phyloP scores from a whole-genome alignment of 2,113 vertebrate species.

The Athene cunicularia region DNA sequence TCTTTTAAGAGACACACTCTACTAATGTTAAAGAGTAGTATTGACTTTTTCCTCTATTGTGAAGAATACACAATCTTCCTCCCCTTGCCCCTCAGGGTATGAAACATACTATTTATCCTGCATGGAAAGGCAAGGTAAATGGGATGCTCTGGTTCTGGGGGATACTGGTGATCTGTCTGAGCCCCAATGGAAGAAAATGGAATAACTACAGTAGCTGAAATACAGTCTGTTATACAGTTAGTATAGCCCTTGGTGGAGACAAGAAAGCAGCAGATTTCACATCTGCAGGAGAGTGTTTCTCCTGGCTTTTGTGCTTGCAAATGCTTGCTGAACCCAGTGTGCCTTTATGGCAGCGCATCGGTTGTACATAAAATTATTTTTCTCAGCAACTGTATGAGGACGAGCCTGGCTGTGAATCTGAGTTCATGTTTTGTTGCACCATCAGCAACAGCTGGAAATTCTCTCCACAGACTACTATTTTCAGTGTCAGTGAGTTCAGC shows the following conservation, averaged over 20 bases:
- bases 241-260: not conserved
- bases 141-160: not conserved
- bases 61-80: not conserved
- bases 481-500: not conserved
- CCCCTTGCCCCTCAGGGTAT: accelerated
- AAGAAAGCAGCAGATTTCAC: not conserved
- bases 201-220: not conserved
- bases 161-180: not conserved
- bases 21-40: not conserved
- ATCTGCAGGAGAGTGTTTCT: not conserved
- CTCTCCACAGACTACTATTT: not conserved
- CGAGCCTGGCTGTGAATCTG: not conserved
- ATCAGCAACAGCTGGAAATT: not conserved
- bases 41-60: not conserved
- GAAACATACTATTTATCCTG: not conserved
- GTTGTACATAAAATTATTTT: not conserved
- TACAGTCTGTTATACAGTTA: not conserved
- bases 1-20: not conserved
- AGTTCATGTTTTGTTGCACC: not conserved
- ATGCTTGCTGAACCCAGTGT: not conserved
- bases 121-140: not conserved
- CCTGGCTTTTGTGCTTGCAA: not conserved
- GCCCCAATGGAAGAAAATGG: not conserved
- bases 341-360: not conserved
- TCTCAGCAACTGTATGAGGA: not conserved